These are phyloP conservation scores for Sturnira hondurensis DNA, from an alignment of 2,113 vertebrate species.

Conservation along the genomic window DNA sequence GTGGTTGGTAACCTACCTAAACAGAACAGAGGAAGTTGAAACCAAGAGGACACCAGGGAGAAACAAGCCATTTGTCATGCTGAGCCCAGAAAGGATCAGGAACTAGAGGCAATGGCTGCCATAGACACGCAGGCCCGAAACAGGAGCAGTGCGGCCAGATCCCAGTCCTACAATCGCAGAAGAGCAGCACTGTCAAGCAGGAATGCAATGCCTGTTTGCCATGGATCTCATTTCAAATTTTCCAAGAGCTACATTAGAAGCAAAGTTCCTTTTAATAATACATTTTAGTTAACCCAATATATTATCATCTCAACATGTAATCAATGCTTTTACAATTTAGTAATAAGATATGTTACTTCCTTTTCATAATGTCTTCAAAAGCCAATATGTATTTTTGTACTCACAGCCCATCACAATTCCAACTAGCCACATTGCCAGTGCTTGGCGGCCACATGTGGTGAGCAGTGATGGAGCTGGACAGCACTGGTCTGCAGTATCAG, in stretches of 20 bases:
- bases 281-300: neutral
- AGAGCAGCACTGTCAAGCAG: neutral
- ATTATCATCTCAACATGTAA: neutral
- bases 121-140: neutral
- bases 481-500: neutral
- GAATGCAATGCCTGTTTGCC: neutral
- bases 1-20: neutral
- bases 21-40: neutral
- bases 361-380: neutral
- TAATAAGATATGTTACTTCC: neutral
- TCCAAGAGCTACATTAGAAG: neutral
- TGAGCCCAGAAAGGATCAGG: neutral
- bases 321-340: neutral
- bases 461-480: neutral
- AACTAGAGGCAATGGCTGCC: neutral
- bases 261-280: neutral
- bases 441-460: fast-evolving
- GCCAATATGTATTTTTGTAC: neutral
- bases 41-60: neutral
- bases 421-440: neutral
- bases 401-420: neutral
- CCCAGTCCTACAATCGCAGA: neutral
- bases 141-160: neutral
- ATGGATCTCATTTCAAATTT: neutral
- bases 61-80: neutral